A percentile compares a stretch with the other conserved stretches of the same genome.
phyloP scores from a whole-genome alignment of 2,797 vertebrate genomes.

The Staurois parvus region DNA sequence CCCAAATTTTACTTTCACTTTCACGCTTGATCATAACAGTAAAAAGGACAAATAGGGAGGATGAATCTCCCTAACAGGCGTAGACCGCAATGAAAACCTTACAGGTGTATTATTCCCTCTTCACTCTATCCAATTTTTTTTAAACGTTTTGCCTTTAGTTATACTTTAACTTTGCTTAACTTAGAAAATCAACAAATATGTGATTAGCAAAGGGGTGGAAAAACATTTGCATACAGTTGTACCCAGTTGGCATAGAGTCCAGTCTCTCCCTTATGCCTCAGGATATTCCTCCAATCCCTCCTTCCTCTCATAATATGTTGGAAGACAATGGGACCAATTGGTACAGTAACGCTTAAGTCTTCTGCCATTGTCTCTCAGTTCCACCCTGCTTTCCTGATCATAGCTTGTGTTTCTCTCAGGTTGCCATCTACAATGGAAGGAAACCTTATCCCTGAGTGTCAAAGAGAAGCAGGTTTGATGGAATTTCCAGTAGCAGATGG shows the following conservation, averaged over 20 bases:
- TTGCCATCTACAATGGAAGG: constrained; percentile 51
- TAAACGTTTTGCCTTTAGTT: too few relatives aligned
- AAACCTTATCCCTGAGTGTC: constrained; percentile 64
- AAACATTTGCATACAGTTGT: background rate
- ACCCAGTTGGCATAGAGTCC: background rate
- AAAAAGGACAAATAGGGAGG: too few relatives aligned
- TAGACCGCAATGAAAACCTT: too few relatives aligned
- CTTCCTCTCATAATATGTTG: constrained; percentile 18
- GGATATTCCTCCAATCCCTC: background rate
- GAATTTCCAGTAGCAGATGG: constrained; percentile 70
- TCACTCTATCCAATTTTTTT: too few relatives aligned
- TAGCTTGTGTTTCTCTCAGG: constrained; percentile 65
- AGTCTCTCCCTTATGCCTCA: background rate
- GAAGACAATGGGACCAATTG: constrained; percentile 29
- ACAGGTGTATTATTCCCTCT: too few relatives aligned
- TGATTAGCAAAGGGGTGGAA: background rate
- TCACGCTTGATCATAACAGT: too few relatives aligned
- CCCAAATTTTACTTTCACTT: too few relatives aligned
- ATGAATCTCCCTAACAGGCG: too few relatives aligned
- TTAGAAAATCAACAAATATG: background rate
- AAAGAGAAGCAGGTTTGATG: constrained; percentile 47
- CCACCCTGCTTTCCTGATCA: constrained; percentile 8
- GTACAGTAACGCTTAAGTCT: constrained; percentile 53
- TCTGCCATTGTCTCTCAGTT: constrained; percentile 45
- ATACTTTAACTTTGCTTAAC: too few relatives aligned